These are phyloP conservation scores for Epinotia demarniana DNA, from an alignment of 2,888 invertebrate species.

Conservation along the genomic window DNA sequence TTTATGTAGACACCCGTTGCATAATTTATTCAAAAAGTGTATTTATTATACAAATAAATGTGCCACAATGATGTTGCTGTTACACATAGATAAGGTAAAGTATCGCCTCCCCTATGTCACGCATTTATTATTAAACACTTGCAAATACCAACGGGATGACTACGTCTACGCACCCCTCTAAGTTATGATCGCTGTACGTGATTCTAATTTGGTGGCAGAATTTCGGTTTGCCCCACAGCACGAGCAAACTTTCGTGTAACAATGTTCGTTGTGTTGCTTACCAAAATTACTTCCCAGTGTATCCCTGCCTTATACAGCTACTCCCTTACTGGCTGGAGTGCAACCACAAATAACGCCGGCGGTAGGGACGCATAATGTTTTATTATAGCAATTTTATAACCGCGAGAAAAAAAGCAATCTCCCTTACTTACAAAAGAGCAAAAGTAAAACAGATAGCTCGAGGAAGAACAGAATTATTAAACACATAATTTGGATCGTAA, in stretches of 20 bases:
- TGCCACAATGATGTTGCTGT: slow-evolving; percentile 54
- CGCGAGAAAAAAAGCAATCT: slow-evolving; percentile 75
- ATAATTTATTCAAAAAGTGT: slow-evolving; percentile 40
- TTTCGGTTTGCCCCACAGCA: slow-evolving; percentile 12
- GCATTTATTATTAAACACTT: slow-evolving; percentile 76
- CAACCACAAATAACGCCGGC: slow-evolving; percentile 72
- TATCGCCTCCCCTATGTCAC: slow-evolving; percentile 60
- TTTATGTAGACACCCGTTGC: slow-evolving; percentile 33
- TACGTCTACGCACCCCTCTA: slow-evolving; percentile 62
- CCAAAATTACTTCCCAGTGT: slow-evolving; percentile 61
- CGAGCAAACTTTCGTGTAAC: slow-evolving; percentile 4
- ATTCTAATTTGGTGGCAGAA: slow-evolving; percentile 30
- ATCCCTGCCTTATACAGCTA: slow-evolving; percentile 57
- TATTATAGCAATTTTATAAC: slow-evolving; percentile 77
- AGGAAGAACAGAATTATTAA: slow-evolving; percentile 62
- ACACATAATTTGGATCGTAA: slow-evolving; percentile 55
- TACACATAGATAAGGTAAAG: slow-evolving; percentile 66
- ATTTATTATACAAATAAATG: slow-evolving; percentile 47
- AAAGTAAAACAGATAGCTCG: slow-evolving; percentile 66
- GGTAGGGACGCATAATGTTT: slow-evolving; percentile 76
- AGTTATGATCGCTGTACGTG: slow-evolving; percentile 55
- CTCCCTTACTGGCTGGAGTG: slow-evolving; percentile 63
- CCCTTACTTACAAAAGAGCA: slow-evolving; percentile 70
- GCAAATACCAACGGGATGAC: slow-evolving; percentile 67
- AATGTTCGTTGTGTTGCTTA: slow-evolving; percentile 50